Evolutionary conservation across 2,113 vertebrate genomes (phyloP).

Genomic region (Camelus dromedarius): DNA sequence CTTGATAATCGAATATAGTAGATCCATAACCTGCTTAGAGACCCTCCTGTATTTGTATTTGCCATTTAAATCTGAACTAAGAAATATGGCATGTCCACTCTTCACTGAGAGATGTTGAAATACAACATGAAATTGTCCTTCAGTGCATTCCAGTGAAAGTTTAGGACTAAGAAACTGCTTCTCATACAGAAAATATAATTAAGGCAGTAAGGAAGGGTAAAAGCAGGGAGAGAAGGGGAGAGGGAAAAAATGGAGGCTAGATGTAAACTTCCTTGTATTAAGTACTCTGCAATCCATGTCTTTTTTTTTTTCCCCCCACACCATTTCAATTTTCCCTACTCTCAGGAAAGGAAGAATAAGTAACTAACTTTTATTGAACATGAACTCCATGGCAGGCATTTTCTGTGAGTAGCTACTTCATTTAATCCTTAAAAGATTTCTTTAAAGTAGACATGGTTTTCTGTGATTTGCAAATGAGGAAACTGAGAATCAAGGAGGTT

Average conservation of each 20-base stretch:
- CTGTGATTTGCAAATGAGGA: constrained; percentile 1
- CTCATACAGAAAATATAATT: not conserved
- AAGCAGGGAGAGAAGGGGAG: not conserved
- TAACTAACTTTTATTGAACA: not conserved
- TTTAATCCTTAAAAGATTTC: not conserved
- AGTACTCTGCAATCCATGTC: not conserved
- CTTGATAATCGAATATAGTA: not conserved
- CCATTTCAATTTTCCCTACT: not conserved
- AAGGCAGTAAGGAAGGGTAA: not conserved
- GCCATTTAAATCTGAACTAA: constrained; percentile 21
- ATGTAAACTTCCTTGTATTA: not conserved
- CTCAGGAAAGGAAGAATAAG: not conserved
- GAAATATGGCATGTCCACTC: not conserved
- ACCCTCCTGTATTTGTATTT: not conserved
- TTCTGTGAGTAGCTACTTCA: not conserved
- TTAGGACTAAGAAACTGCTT: not conserved
- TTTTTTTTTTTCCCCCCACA: not conserved
- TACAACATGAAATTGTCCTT: not conserved
- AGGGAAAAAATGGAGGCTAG: not conserved
- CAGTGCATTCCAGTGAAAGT: not conserved
- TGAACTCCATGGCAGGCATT: not conserved
- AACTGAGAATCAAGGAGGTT: not conserved
- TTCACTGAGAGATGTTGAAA: not conserved
- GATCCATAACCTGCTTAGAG: not conserved
- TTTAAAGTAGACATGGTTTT: not conserved